Evolutionary conservation across 1,140 invertebrate species (phyloP).

Genomic region (Trachymyrmex septentrionalis): DNA sequence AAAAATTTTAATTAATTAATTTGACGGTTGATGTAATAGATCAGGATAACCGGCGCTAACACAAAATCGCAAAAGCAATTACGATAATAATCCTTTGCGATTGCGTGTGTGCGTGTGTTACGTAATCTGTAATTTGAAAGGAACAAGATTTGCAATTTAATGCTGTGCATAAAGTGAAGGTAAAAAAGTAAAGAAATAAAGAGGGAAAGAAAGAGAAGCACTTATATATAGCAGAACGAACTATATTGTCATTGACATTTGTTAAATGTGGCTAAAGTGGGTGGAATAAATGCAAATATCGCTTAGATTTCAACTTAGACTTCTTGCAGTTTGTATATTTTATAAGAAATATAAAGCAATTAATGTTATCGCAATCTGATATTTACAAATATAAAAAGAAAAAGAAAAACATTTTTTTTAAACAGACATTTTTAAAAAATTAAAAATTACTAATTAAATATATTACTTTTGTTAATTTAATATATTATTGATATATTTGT

Average conservation of each 20-base stretch:
- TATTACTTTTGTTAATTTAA: not conserved
- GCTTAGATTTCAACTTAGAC: not conserved
- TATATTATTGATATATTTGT: not conserved
- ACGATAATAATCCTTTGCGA: conserved; percentile 33
- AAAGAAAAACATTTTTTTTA: not conserved
- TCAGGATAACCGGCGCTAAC: not conserved
- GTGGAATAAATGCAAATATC: not conserved
- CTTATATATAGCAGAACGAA: not conserved
- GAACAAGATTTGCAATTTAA: conserved; percentile 55
- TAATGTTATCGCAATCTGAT: conserved; percentile 1
- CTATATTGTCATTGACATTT: conserved; percentile 10
- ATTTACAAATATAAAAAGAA: not conserved
- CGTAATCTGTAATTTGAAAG: conserved; percentile 53
- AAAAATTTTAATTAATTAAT: conserved; percentile 43
- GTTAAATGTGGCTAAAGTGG: conserved; percentile 35
- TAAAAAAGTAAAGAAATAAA: not conserved
- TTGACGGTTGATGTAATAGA: conserved; percentile 27
- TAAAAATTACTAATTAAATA: not conserved
- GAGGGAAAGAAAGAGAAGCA: not conserved
- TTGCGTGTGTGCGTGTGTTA: conserved; percentile 3
- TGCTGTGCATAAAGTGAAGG: conserved; percentile 8
- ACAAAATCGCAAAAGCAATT: conserved; percentile 38
- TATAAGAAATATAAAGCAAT: conserved; percentile 1
- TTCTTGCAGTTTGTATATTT: not conserved
- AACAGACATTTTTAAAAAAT: not conserved